Conservation (phyloP, 2,888 invertebrate genomes). For the Cryptocheilus praepositus region DNA sequence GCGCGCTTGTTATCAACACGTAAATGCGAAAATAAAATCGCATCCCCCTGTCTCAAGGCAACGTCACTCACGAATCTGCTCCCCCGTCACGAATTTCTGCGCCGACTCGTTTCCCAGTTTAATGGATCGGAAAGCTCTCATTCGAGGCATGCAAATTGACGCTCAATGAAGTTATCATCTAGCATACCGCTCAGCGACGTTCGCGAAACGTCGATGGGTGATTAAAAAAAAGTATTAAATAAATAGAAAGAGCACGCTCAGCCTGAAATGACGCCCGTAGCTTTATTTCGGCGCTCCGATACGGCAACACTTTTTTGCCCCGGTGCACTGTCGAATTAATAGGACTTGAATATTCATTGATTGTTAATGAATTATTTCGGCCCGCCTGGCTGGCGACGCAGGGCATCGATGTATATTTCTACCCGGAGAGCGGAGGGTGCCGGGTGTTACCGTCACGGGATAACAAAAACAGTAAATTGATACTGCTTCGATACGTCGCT, state of each 20-base stretch:
- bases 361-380: constrained; percentile 55
- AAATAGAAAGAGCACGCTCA: constrained; percentile 2
- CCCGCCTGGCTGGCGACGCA: constrained; percentile 9
- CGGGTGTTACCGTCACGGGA: no score
- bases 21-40: neutral
- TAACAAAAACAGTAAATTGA: constrained; percentile 37
- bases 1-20: no score
- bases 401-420: neutral
- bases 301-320: constrained; percentile 14
- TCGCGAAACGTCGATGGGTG: neutral
- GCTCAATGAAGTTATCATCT: constrained; percentile 18
- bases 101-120: neutral
- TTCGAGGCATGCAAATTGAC: constrained; percentile 18
- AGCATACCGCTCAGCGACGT: constrained; percentile 12
- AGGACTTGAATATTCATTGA: constrained; percentile 55
- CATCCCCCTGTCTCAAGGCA: no score
- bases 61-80: no score
- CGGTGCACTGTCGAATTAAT: constrained; percentile 31
- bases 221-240: no score
- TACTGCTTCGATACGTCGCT: constrained; percentile 10
- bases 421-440: constrained; percentile 1
- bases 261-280: neutral
- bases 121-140: constrained; percentile 9
- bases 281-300: neutral
- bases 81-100: neutral